These are phyloP conservation scores for Andrena flavipes DNA, from an alignment of 2,888 invertebrate genomes.

Conservation along the genomic window DNA sequence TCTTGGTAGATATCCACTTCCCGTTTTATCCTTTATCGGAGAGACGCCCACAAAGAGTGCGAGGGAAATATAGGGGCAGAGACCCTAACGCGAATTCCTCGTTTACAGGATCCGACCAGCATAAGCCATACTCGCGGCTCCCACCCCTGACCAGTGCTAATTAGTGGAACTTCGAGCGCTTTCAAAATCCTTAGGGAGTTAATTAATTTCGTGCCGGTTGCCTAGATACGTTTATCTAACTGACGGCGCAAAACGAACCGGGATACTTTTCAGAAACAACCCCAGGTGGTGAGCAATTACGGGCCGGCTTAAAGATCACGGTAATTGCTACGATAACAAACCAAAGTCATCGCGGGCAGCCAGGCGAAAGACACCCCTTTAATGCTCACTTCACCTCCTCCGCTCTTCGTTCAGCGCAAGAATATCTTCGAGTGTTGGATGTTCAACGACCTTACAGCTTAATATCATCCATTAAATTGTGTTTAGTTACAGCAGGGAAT, in stretches of 20 bases:
- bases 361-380: background rate
- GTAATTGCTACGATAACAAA: constrained; percentile 27
- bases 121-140: background rate
- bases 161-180: constrained; percentile 27
- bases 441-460: constrained; percentile 10
- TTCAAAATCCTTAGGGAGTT: constrained; percentile 7
- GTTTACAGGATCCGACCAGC: background rate
- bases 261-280: background rate
- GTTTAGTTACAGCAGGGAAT: constrained; percentile 14
- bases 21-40: too few species aligned
- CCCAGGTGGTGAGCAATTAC: background rate
- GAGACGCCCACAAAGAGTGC: constrained; percentile 8
- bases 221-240: background rate
- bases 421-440: background rate
- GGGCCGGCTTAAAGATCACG: background rate
- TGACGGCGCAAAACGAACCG: background rate
- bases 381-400: background rate
- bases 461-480: constrained; percentile 17
- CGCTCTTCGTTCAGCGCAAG: background rate
- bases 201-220: constrained; percentile 33
- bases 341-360: background rate
- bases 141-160: background rate
- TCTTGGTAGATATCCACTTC: constrained; percentile 14
- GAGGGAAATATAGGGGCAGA: too few species aligned
- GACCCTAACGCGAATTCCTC: constrained; percentile 7